These are phyloP conservation scores for Zootermopsis nevadensis DNA, from an alignment of 2,888 invertebrate species.

Conservation along the genomic window DNA sequence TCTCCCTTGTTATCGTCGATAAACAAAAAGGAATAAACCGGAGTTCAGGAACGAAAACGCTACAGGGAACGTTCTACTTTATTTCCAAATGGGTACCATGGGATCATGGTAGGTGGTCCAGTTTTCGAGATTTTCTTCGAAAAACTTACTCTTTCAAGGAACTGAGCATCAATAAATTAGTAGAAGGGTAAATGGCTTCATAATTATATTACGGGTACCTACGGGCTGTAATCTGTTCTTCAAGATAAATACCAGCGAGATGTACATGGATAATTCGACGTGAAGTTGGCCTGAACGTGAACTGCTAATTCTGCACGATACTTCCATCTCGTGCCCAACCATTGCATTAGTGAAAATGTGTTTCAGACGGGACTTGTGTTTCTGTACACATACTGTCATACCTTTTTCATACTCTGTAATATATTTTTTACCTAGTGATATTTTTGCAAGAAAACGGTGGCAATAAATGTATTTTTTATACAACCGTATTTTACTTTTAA, in stretches of 20 bases:
- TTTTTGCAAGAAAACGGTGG: constrained; percentile 51
- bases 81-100: not conserved
- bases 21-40: not conserved
- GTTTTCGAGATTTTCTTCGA: not conserved
- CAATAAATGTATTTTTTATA: constrained; percentile 49
- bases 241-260: not conserved
- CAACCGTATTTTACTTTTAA: not conserved
- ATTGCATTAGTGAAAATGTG: not conserved
- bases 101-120: constrained; percentile 24
- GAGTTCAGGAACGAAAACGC: not conserved
- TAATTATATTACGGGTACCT: constrained; percentile 16
- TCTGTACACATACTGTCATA: not conserved
- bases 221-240: not conserved
- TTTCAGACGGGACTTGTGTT: not conserved
- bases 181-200: not conserved
- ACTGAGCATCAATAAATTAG: not conserved
- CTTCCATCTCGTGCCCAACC: not conserved
- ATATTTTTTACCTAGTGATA: constrained; percentile 43
- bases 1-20: not conserved
- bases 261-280: not conserved
- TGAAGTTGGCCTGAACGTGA: not conserved
- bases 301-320: not conserved
- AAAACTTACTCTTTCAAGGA: constrained; percentile 30
- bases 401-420: constrained; percentile 45
- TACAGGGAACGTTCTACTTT: not conserved